Evolutionary conservation across 2,797 vertebrate species (phyloP).

Genomic region (Podarcis siculus): DNA sequence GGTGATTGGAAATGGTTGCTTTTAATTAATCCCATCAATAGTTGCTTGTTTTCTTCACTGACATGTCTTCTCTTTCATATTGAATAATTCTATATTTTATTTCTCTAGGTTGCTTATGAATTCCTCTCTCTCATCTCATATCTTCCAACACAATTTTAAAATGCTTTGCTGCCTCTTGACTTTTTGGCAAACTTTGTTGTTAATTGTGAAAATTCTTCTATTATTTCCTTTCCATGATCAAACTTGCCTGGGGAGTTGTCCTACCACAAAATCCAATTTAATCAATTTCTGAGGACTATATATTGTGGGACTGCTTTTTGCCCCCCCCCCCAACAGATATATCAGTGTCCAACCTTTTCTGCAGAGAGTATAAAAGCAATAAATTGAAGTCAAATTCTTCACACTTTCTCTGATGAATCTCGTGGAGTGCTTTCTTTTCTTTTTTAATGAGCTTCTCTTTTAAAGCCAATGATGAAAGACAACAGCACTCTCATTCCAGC

Average conservation of each 20-base stretch:
- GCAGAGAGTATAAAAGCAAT: conserved; percentile 54
- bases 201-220: conserved; percentile 44
- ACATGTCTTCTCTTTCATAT: conserved; percentile 50
- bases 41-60: no score
- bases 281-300: background rate
- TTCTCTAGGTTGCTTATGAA: conserved; percentile 60
- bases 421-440: conserved; percentile 64
- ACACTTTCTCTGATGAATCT: conserved; percentile 71
- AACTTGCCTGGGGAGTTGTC: conserved; percentile 49
- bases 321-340: background rate
- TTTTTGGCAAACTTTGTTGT: conserved; percentile 40
- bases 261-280: background rate
- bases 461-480: background rate
- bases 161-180: conserved; percentile 58
- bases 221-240: conserved; percentile 58
- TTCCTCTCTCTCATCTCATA: conserved; percentile 70
- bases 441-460: conserved; percentile 37
- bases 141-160: conserved; percentile 72
- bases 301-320: background rate
- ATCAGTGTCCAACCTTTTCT: conserved; percentile 69
- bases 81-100: conserved; percentile 68
- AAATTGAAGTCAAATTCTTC: conserved; percentile 70
- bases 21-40: conserved; percentile 4
- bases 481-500: background rate
- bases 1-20: conserved; percentile 72